phyloP scores from a whole-genome alignment of 1,140 invertebrate genomes.

The Tenebrio molitor region DNA sequence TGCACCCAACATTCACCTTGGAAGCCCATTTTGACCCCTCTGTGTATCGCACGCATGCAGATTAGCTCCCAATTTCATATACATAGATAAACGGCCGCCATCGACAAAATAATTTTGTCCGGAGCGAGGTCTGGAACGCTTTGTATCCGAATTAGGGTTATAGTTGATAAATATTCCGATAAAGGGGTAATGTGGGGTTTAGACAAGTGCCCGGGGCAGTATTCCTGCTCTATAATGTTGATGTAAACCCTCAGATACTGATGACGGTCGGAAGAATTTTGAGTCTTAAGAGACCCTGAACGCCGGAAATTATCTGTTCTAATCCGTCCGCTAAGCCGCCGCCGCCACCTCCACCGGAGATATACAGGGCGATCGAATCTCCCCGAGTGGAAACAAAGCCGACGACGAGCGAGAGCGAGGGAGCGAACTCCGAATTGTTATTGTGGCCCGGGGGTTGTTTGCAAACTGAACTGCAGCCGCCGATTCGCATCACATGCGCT shows the following conservation, averaged over 20 bases:
- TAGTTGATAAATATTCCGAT: conserved; percentile 49
- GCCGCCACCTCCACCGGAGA: neutral
- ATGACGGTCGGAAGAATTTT: conserved; percentile 25
- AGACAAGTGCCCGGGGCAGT: conserved; percentile 32
- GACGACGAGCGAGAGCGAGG: conserved; percentile 14
- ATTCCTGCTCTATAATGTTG: conserved; percentile 21
- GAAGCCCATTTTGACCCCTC: no score
- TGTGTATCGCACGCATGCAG: neutral
- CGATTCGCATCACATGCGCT: conserved; percentile 51
- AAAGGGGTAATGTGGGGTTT: conserved; percentile 47
- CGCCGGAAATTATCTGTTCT: conserved; percentile 11
- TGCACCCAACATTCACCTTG: no score
- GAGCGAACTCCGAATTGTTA: conserved; percentile 43
- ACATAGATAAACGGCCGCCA: neutral
- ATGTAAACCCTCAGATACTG: conserved; percentile 14
- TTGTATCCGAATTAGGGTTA: conserved; percentile 30
- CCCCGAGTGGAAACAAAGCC: conserved; percentile 24
- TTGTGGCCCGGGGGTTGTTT: conserved; percentile 53
- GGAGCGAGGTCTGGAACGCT: neutral
- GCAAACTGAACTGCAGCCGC: conserved; percentile 53
- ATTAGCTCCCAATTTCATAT: neutral
- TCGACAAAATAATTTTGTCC: conserved; percentile 5
- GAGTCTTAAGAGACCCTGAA: conserved; percentile 15
- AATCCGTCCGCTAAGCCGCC: conserved; percentile 8
- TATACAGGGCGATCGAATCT: conserved; percentile 16